These are phyloP conservation scores for Phrynosoma blainvillii DNA, from an alignment of 2,113 vertebrate genomes.

Conservation along the genomic window DNA sequence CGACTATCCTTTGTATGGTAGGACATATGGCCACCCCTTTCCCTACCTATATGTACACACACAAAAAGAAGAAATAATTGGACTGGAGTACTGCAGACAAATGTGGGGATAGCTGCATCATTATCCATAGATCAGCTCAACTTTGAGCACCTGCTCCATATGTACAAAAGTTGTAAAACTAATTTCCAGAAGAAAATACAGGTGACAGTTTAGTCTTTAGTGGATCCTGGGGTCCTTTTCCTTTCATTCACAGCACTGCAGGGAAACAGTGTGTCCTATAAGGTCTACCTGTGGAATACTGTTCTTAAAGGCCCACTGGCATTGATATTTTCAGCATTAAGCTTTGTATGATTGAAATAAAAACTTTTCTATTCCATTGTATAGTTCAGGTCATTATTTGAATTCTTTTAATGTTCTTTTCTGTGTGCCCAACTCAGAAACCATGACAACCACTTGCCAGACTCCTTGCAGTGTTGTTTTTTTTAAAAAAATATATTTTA, in stretches of 20 bases:
- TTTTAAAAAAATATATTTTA: constrained; percentile 14
- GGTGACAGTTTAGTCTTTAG: neutral
- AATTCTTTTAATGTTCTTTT: neutral
- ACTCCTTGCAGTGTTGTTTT: constrained; percentile 22
- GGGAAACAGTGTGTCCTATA: neutral
- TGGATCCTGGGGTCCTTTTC: no score
- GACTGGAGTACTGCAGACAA: neutral
- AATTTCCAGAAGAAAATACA: neutral
- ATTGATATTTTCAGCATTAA: neutral
- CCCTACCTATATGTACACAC: neutral
- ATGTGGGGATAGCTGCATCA: neutral
- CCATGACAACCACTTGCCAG: constrained; percentile 31
- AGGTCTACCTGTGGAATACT: neutral
- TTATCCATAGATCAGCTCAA: neutral
- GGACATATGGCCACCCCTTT: neutral
- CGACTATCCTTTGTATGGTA: neutral
- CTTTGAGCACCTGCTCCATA: neutral
- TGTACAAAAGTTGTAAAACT: no score
- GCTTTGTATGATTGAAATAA: neutral
- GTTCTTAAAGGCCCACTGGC: neutral
- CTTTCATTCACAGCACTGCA: neutral
- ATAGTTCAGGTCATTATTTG: neutral
- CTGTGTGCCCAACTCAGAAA: constrained; percentile 23
- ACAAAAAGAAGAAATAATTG: neutral
- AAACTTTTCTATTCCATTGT: neutral